Conservation (phyloP, 2,797 vertebrate genomes). For the Labeo calbasu region DNA sequence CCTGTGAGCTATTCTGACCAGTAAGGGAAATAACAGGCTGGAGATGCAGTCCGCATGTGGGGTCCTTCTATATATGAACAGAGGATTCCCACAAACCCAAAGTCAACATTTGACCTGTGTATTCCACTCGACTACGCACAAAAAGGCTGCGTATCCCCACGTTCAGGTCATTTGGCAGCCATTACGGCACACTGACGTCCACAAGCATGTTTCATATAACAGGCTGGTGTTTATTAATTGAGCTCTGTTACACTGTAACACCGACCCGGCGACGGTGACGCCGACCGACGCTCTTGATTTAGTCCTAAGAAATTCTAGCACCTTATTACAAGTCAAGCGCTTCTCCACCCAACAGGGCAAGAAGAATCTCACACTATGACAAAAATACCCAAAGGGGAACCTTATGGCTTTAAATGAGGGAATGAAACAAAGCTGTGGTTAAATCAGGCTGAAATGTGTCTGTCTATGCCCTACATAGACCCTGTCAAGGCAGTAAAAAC, state of each 20-base stretch:
- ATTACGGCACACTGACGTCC: background rate
- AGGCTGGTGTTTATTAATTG: conserved; percentile 59
- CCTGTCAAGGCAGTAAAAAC: conserved; percentile 33
- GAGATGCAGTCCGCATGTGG: conserved; percentile 52
- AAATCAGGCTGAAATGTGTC: conserved; percentile 64
- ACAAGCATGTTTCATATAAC: conserved; percentile 53
- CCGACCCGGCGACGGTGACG: conserved; percentile 46
- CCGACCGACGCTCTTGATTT: conserved; percentile 60
- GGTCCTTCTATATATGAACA: conserved; percentile 48
- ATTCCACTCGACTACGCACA: conserved; percentile 54
- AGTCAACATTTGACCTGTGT: conserved; percentile 51
- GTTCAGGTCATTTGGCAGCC: conserved; percentile 8
- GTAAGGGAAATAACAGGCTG: conserved; percentile 32
- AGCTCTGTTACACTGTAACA: conserved; percentile 51
- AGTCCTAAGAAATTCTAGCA: conserved; percentile 69
- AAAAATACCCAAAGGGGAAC: conserved; percentile 67
- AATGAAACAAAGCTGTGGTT: conserved; percentile 67
- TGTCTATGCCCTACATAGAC: conserved; percentile 26
- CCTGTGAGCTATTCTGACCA: conserved; percentile 38
- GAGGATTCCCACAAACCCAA: conserved; percentile 46
- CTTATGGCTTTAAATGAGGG: conserved; percentile 37
- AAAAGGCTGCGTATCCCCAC: conserved; percentile 9
- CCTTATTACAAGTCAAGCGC: conserved; percentile 68
- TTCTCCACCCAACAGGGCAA: conserved; percentile 46
- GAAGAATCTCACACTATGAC: conserved; percentile 68